Evolutionary conservation across 2,888 invertebrate species (phyloP), one percentile per base, ranked within the genome.

Genomic region (Pasiphila rectangulata): DNA sequence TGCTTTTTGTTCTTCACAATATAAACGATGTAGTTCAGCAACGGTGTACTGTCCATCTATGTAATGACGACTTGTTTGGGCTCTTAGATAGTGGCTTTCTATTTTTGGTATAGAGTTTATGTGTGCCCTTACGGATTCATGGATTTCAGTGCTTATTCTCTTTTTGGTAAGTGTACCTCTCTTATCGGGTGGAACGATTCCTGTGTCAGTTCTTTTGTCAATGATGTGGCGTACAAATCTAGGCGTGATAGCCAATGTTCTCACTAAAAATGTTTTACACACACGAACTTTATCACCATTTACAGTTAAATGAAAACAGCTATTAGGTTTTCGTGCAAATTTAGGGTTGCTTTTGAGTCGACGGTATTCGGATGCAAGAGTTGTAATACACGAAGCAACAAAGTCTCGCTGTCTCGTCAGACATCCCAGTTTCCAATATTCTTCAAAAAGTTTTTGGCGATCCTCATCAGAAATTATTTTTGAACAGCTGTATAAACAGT

Each of bases 401-500:
- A 43, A 48, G 34, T 48, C 48, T 36, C 48, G 48, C 23, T 43
- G 48, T 43, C 48, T 48, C 27, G 38, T 38, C 42, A 43, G 38
- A 13, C 43, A 38, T 2, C 38, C 37, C 20, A 48, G 38, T 20
- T 29, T 43, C 48, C 46, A 46, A 39, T 48, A 48, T 43, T 43
- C 38, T 16, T 42, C 42, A 32, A 47, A 47, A 24, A 24, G 24
- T 37, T 42, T 47, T 37, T 42, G 23, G 19, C 47, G 36, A 24
- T 47, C 36, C 9, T 37, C 47, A 25, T 42, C 47, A 37, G 47
- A 17, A 29, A 47, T 20, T 10, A 19, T 24, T 27, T 47, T 42
- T 19, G 47, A 47, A 47, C 42, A 47, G 36, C 42, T 47, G 20
- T 42, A 36, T 42, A 13, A 29, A 41, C 41, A 47, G 41, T 34